A percentile compares a stretch with the other conserved stretches of the same genome.
Evolutionary conservation across 2,888 invertebrate species (phyloP).

Genomic region (Hydriomena furcata): DNA sequence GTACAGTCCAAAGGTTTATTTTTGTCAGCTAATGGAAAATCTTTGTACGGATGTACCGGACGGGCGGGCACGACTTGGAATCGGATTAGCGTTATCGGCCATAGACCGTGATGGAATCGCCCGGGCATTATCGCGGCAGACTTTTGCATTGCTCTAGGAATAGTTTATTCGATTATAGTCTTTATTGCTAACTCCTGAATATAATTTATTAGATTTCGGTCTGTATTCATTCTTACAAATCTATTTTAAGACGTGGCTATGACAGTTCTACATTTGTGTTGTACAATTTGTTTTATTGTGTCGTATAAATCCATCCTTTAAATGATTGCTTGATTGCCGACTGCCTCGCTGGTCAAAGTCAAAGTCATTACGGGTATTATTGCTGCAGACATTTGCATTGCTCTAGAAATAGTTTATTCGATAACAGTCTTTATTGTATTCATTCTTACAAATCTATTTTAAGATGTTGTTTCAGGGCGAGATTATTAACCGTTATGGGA

Average conservation of each 20-base stretch:
- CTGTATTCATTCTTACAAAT: too few relatives aligned
- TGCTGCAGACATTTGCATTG: constrained; percentile 46
- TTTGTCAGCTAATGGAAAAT: constrained; percentile 80
- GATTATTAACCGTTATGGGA: too few relatives aligned
- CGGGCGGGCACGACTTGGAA: constrained; percentile 68
- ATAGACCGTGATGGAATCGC: constrained; percentile 66
- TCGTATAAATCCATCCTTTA: too few relatives aligned
- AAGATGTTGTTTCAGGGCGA: too few relatives aligned
- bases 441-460: too few relatives aligned
- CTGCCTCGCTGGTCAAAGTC: too few relatives aligned
- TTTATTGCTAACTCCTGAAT: background rate
- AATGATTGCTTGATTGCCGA: too few relatives aligned
- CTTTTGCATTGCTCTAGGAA: constrained; percentile 40
- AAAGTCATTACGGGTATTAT: too few relatives aligned
- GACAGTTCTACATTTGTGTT: too few relatives aligned
- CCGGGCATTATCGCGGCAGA: constrained; percentile 57
- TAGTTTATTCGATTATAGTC: constrained; percentile 15
- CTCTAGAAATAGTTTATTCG: constrained; percentile 25
- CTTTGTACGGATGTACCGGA: constrained; percentile 77
- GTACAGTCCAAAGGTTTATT: constrained; percentile 37
- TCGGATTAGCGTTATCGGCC: constrained; percentile 75
- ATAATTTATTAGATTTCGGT: too few relatives aligned
- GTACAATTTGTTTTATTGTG: too few relatives aligned
- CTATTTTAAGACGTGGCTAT: too few relatives aligned
- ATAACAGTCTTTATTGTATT: background rate